Conservation (phyloP, 2,113 vertebrate genomes). For the Aspidoscelis tigris region DNA sequence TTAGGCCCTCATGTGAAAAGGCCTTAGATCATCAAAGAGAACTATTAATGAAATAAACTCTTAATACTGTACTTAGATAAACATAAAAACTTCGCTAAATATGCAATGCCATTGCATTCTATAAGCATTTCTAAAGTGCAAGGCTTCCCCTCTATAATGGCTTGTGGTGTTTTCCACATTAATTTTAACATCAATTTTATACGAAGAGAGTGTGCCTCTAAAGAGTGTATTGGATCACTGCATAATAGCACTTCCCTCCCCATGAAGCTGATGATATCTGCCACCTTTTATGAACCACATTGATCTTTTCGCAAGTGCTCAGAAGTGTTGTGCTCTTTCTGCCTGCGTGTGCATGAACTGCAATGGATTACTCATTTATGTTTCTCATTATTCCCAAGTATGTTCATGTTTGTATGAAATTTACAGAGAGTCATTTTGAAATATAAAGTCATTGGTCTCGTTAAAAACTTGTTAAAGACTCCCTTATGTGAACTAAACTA, state of each 20-base stretch:
- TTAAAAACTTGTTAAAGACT: too few relatives aligned
- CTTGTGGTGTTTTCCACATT: conserved; percentile 30
- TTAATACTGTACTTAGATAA: not conserved
- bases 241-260: not conserved
- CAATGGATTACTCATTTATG: not conserved
- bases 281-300: conserved; percentile 39
- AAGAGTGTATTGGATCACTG: conserved; percentile 26
- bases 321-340: conserved; percentile 30
- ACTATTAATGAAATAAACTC: not conserved
- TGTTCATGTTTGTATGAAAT: conserved; percentile 13
- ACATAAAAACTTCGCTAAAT: not conserved
- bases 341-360: conserved; percentile 3
- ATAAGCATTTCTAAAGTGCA: not conserved
- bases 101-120: too few relatives aligned
- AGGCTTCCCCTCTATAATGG: not conserved
- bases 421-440: not conserved
- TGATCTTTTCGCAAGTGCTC: not conserved
- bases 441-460: rapidly evolving
- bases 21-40: not conserved
- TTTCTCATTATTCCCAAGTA: conserved; percentile 37
- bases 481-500: too few relatives aligned
- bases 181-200: conserved; percentile 20
- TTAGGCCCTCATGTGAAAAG: too few relatives aligned
- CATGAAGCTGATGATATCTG: conserved; percentile 14
- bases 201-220: not conserved